Evolutionary conservation across 2,888 invertebrate species (phyloP).

Genomic region (Drosophila nigricruria): DNA sequence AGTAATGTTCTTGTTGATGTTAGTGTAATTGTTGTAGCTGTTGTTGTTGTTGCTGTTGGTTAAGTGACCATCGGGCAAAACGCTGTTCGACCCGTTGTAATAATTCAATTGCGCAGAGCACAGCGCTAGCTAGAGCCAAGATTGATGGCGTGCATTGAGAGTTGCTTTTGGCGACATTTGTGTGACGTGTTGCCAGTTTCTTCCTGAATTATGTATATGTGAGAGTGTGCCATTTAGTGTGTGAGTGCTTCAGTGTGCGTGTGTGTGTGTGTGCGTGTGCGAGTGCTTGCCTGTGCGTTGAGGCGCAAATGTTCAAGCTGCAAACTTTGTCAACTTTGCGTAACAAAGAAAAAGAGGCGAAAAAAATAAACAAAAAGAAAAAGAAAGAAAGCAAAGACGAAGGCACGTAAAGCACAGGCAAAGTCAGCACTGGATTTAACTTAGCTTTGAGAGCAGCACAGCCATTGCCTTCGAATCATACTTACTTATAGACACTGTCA

Average conservation of each 20-base stretch:
- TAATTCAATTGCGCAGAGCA: conserved; percentile 73
- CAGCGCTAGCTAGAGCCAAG: conserved; percentile 49
- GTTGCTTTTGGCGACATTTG: conserved; percentile 78
- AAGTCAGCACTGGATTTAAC: conserved; percentile 77
- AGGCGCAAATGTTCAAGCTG: conserved; percentile 75
- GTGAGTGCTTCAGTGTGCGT: conserved; percentile 9
- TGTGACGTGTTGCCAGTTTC: conserved; percentile 75
- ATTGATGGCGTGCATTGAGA: conserved; percentile 78
- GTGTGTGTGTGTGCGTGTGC: conserved; percentile 6
- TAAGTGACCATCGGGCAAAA: conserved; percentile 72
- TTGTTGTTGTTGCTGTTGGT: conserved; percentile 43
- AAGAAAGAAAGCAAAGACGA: conserved; percentile 22
- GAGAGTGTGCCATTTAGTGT: conserved; percentile 19
- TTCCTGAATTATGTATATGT: conserved; percentile 70
- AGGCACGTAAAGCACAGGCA: conserved; percentile 66
- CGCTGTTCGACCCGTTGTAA: conserved; percentile 73
- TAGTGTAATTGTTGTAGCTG: conserved; percentile 7
- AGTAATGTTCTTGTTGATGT: conserved; percentile 19
- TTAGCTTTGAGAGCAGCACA: conserved; percentile 62
- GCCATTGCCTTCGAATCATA: conserved; percentile 52
- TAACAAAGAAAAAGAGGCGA: conserved; percentile 28
- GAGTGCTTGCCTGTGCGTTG: conserved; percentile 51
- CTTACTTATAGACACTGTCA: conserved; percentile 27
- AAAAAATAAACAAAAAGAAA: conserved; percentile 32
- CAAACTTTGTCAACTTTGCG: conserved; percentile 73